phyloP scores from a whole-genome alignment of 2,797 vertebrate species.

The Notoglanidium macrostoma region DNA sequence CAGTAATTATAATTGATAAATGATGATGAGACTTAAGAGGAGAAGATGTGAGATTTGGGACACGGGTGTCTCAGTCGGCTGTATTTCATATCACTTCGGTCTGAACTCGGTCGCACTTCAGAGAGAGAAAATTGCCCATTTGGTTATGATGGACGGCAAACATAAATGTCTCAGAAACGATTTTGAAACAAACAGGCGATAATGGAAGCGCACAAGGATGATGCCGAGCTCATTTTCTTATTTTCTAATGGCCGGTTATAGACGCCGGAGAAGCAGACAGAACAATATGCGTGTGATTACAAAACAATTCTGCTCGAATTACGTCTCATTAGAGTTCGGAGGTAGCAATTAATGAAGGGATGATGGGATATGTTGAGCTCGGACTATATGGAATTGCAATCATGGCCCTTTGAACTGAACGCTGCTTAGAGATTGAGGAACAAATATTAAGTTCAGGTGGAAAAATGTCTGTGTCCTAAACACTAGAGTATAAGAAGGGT shows the following conservation, averaged over 20 bases:
- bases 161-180: not conserved
- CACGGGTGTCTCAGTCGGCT: not conserved
- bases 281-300: constrained; percentile 49
- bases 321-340: constrained; percentile 29
- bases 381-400: constrained; percentile 8
- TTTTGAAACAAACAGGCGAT: constrained; percentile 31
- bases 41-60: constrained; percentile 28
- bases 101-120: constrained; percentile 10
- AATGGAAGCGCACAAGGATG: not conserved
- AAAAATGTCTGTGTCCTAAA: not conserved
- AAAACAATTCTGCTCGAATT: constrained; percentile 35
- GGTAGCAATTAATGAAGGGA: constrained; percentile 31
- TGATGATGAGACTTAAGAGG: not conserved
- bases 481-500: not conserved
- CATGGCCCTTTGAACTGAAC: constrained; percentile 12
- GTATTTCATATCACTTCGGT: constrained; percentile 17
- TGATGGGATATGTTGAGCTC: constrained; percentile 17
- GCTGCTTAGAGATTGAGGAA: not conserved
- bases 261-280: not conserved
- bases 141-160: not conserved
- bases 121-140: constrained; percentile 25
- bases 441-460: not conserved
- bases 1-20: constrained; percentile 31
- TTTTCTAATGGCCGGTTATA: constrained; percentile 19
- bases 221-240: not conserved